These are phyloP conservation scores for Mastomys natalensis DNA, from an alignment of 2,113 vertebrate species.

Conservation along the genomic window DNA sequence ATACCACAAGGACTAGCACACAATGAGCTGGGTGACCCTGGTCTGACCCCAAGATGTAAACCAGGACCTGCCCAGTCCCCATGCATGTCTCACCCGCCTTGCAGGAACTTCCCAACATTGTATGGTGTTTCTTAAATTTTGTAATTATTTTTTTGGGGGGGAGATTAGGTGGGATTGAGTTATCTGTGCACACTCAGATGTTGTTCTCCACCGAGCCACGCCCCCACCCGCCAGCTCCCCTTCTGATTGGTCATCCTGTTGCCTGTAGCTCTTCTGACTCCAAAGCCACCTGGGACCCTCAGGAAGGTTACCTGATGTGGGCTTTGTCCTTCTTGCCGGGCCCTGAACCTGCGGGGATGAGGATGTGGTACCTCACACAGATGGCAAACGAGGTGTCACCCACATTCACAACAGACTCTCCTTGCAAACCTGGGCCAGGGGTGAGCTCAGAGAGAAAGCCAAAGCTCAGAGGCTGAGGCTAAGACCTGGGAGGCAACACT, in stretches of 20 bases:
- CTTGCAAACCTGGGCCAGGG: background rate
- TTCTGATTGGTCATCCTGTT: background rate
- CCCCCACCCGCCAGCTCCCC: background rate
- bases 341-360: background rate
- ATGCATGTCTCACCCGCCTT: background rate
- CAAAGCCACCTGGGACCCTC: background rate
- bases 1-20: background rate
- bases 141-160: too few relatives aligned
- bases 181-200: background rate
- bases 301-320: background rate
- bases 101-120: background rate
- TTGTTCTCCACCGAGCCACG: background rate
- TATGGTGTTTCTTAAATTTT: background rate
- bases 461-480: background rate
- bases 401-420: background rate
- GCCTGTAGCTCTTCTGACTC: background rate
- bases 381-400: background rate
- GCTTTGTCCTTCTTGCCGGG: background rate
- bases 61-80: background rate
- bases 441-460: background rate
- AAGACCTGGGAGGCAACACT: background rate
- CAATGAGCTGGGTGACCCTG: background rate
- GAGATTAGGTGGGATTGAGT: too few relatives aligned
- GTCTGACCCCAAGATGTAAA: background rate
- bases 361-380: background rate